These are phyloP conservation scores for Eulithis prunata DNA, from an alignment of 2,888 invertebrate genomes.

Conservation along the genomic window DNA sequence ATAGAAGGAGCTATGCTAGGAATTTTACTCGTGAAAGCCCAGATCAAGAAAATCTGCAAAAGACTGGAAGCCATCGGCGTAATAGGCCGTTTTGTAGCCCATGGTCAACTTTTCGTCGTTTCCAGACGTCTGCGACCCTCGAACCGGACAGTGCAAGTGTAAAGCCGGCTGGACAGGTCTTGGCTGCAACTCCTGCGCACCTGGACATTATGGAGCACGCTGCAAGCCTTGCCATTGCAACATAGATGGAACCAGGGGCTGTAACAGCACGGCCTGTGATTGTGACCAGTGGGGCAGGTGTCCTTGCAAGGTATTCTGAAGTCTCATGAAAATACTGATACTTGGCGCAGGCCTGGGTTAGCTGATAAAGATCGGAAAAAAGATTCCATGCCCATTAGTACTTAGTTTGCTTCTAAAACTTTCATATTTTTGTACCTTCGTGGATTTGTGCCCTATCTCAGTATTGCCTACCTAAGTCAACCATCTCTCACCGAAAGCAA, in stretches of 20 bases:
- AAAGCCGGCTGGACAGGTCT: constrained; percentile 89
- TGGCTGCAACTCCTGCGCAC: constrained; percentile 92
- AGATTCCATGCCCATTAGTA: too few relatives aligned
- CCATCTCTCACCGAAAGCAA: background rate
- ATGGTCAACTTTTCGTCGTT: background rate
- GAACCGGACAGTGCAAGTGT: constrained; percentile 90
- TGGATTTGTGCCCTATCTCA: too few relatives aligned
- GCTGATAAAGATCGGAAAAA: too few relatives aligned
- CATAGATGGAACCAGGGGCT: constrained; percentile 86
- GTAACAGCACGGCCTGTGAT: constrained; percentile 85
- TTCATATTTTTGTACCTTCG: too few relatives aligned
- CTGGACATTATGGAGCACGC: constrained; percentile 94
- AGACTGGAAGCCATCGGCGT: too few relatives aligned
- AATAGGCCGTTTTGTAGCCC: background rate
- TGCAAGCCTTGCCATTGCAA: constrained; percentile 95
- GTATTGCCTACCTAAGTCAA: too few relatives aligned
- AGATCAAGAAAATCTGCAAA: too few relatives aligned
- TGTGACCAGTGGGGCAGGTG: constrained; percentile 92
- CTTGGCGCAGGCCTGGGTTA: too few relatives aligned
- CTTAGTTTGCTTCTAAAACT: too few relatives aligned
- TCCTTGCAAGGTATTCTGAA: constrained; percentile 90
- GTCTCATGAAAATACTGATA: background rate
- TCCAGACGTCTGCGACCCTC: constrained; percentile 87
- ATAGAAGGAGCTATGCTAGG: too few relatives aligned
- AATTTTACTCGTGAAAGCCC: too few relatives aligned